A percentile compares a stretch with the other conserved stretches of the same genome.
These are phyloP conservation scores for Trogon surrucura DNA, from an alignment of 2,113 vertebrate species.

Conservation along the genomic window DNA sequence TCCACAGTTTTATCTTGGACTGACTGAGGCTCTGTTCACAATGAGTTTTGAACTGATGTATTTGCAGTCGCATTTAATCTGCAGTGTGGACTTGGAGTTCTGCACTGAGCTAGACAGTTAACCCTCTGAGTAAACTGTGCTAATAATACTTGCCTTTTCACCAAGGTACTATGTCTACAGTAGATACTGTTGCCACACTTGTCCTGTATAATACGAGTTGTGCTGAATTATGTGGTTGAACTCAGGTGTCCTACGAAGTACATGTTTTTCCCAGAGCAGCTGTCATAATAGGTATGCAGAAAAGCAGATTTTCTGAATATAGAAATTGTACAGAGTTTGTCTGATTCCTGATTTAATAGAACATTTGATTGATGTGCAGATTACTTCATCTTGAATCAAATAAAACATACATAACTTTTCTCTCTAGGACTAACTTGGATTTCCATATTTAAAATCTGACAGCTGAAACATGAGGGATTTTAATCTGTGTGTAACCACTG, in stretches of 20 bases:
- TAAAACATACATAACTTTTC: constrained; percentile 30
- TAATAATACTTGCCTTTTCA: not conserved
- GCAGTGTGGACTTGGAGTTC: not conserved
- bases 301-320: constrained; percentile 5
- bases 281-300: not conserved
- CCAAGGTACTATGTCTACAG: not conserved
- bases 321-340: not conserved
- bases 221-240: not conserved
- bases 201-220: not conserved
- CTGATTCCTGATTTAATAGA: constrained; percentile 29
- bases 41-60: constrained; percentile 4
- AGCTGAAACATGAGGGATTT: constrained; percentile 20
- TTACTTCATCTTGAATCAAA: constrained; percentile 3
- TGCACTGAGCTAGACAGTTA: not conserved
- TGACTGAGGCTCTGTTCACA: constrained; percentile 2
- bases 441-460: constrained; percentile 42
- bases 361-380: constrained; percentile 18
- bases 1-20: constrained; percentile 10
- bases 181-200: not conserved
- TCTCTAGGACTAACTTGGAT: not conserved
- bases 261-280: not conserved
- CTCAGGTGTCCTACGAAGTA: not conserved
- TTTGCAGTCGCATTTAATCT: constrained; percentile 1
- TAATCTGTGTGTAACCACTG: not conserved
- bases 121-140: not conserved